Percentiles rank a stretch among this genome's conserved stretches.
Conservation (phyloP, 2,888 invertebrate species). For the Tenthredo scrophulariae region DNA sequence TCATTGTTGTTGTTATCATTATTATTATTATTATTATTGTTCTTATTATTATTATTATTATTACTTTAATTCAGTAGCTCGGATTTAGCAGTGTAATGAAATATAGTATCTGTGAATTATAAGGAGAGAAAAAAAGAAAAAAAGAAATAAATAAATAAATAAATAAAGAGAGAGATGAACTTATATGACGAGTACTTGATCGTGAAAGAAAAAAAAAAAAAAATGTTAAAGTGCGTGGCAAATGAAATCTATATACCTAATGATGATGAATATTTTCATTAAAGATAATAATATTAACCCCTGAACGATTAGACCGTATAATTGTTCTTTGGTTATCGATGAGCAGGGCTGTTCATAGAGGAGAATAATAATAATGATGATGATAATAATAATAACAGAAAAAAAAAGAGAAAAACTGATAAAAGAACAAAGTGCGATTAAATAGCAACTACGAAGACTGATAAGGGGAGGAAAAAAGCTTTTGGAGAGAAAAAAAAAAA, state of each 20-base stretch:
- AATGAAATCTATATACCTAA: not conserved
- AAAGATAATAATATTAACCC: not conserved
- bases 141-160: not conserved
- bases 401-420: not conserved
- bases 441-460: conserved; percentile 45
- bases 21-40: not conserved
- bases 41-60: not conserved
- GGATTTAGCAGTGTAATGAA: conserved; percentile 15
- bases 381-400: not conserved
- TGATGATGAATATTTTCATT: not conserved
- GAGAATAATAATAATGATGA: not conserved
- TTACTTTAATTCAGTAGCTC: not conserved
- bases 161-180: too few species aligned
- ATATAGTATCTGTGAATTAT: not conserved
- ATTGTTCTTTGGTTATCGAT: not conserved
- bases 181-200: not conserved
- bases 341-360: not conserved
- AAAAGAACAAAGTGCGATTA: conserved; percentile 27
- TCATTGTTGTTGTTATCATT: not conserved
- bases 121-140: not conserved
- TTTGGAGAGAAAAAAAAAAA: not conserved
- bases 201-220: not conserved
- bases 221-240: not conserved
- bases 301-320: not conserved
- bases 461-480: not conserved